These are phyloP conservation scores for Karalla daura DNA, from an alignment of 2,797 vertebrate genomes.

Conservation along the genomic window DNA sequence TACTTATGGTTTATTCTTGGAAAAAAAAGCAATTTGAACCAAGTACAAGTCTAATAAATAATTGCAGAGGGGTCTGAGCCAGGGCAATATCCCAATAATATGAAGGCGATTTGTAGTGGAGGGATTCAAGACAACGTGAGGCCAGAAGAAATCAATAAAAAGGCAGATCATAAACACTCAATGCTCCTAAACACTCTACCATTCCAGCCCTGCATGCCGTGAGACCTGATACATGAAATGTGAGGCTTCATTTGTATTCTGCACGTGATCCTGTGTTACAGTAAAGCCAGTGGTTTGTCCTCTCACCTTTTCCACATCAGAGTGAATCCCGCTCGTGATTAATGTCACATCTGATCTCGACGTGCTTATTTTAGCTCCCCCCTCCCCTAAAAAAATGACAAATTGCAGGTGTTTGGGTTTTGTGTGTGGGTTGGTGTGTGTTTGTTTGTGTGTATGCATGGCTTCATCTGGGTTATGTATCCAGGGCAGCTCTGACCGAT, in stretches of 20 bases:
- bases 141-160: conserved; percentile 75
- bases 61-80: conserved; percentile 52
- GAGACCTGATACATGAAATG: conserved; percentile 59
- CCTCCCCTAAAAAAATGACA: conserved; percentile 51
- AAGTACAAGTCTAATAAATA: conserved; percentile 61
- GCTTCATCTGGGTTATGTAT: conserved; percentile 72
- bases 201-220: conserved; percentile 44
- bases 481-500: conserved; percentile 71
- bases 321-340: conserved; percentile 52
- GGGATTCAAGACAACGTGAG: conserved; percentile 56
- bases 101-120: conserved; percentile 68
- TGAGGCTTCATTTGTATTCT: conserved; percentile 68
- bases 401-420: conserved; percentile 39
- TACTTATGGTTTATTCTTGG: conserved; percentile 59
- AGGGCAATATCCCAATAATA: conserved; percentile 59
- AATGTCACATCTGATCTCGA: conserved; percentile 46
- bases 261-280: conserved; percentile 19
- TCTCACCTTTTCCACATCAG: conserved; percentile 57
- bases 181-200: conserved; percentile 64
- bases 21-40: conserved; percentile 64
- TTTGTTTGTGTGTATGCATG: conserved; percentile 32
- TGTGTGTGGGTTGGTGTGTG: conserved; percentile 18
- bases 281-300: conserved; percentile 46
- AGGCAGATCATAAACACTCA: conserved; percentile 65
- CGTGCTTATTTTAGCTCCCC: conserved; percentile 55